Percentiles rank a stretch among this genome's conserved stretches.
Evolutionary conservation across 2,888 invertebrate species (phyloP).

Genomic region (Strigamia maritima): DNA sequence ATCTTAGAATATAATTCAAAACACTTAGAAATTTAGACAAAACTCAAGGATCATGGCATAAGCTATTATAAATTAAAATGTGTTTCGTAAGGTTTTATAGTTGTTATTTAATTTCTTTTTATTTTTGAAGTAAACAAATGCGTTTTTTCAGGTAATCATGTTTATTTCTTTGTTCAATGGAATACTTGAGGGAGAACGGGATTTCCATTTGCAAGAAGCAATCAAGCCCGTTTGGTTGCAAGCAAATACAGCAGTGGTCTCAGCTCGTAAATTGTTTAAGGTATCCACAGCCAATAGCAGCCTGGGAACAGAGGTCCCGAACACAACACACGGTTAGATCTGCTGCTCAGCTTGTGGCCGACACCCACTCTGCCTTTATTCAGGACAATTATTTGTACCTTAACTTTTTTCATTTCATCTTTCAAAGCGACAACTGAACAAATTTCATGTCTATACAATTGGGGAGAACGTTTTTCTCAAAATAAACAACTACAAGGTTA

Average conservation of each 20-base stretch:
- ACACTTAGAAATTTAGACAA: background rate
- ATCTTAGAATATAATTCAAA: no score
- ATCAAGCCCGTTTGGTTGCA: slow-evolving; percentile 35
- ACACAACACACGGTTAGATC: slow-evolving; percentile 19
- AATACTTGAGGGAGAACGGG: slow-evolving; percentile 35
- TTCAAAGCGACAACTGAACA: background rate
- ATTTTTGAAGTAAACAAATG: background rate
- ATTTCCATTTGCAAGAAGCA: slow-evolving; percentile 37
- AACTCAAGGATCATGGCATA: background rate
- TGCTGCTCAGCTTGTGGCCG: background rate
- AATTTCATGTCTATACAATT: background rate
- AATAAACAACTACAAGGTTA: slow-evolving; percentile 16
- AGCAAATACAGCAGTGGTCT: slow-evolving; percentile 35
- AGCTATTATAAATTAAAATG: background rate
- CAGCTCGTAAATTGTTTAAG: slow-evolving; percentile 38
- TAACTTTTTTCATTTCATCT: background rate
- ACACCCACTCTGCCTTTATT: slow-evolving; percentile 37
- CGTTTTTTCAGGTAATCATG: slow-evolving; percentile 2
- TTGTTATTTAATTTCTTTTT: background rate
- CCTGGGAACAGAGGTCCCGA: slow-evolving; percentile 27
- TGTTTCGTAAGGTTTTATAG: background rate
- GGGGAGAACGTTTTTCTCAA: slow-evolving; percentile 6
- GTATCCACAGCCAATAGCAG: slow-evolving; percentile 22
- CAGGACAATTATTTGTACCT: slow-evolving; percentile 34
- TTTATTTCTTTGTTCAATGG: slow-evolving; percentile 26